A percentile compares a stretch with the other conserved stretches of the same genome.
These are phyloP conservation scores for Nannobrachium achirus DNA, from an alignment of 2,113 vertebrate species.

Conservation along the genomic window DNA sequence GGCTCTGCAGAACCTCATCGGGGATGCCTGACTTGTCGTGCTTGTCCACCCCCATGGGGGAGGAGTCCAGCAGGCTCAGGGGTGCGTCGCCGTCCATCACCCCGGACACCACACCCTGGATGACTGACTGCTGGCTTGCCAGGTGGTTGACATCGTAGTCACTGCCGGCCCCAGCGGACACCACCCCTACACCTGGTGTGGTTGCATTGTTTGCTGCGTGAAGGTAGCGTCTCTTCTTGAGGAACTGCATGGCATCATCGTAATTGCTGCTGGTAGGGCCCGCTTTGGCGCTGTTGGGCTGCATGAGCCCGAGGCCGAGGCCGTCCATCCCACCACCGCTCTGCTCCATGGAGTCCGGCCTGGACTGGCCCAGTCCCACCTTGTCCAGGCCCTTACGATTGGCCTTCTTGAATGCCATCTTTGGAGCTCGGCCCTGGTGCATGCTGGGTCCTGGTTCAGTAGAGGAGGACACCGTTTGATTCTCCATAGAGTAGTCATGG, in stretches of 20 bases:
- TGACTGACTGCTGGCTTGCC: conserved; percentile 89
- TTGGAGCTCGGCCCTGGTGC: conserved; percentile 88
- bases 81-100: conserved; percentile 88
- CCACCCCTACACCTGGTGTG: conserved; percentile 20
- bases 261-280: conserved; percentile 90
- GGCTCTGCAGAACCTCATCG: conserved; percentile 96
- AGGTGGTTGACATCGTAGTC: conserved; percentile 91
- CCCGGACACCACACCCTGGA: conserved; percentile 87
- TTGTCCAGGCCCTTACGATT: conserved; percentile 88
- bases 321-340: conserved; percentile 76
- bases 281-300: conserved; percentile 83
- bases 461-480: conserved; percentile 85
- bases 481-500: conserved; percentile 87
- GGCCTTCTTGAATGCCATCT: conserved; percentile 93
- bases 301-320: conserved; percentile 88
- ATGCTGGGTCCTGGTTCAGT: conserved; percentile 85
- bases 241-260: conserved; percentile 98
- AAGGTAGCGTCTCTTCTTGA: conserved; percentile 97
- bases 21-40: conserved; percentile 95
- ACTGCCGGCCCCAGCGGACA: conserved; percentile 64
- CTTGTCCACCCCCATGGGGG: conserved; percentile 85
- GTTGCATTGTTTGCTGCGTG: conserved; percentile 80
- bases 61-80: conserved; percentile 86
- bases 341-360: conserved; percentile 81
- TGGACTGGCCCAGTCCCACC: conserved; percentile 81